Base-by-base conservation (phyloP, 2,797 vertebrate species). In the Vespertilio murinus region DNA sequence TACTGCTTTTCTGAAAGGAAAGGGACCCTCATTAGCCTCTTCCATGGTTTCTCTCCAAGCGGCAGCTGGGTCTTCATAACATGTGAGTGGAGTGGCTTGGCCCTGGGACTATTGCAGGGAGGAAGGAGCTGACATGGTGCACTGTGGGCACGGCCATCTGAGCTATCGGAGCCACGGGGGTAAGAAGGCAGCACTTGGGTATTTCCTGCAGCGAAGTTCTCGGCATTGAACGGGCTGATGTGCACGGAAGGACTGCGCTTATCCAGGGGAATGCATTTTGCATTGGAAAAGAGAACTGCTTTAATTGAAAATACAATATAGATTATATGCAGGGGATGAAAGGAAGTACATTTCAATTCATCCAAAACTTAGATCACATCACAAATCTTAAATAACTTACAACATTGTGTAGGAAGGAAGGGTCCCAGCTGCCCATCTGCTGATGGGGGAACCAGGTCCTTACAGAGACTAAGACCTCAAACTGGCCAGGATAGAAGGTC, bases 1-100 rank as follows among this genome's bases (percentile, higher is more conserved):
- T 20, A n/a, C 20, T 95, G 52, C 80, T 92, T 38, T 61, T 78
- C 85, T 90, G 13, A 71, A 75, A 75, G 67, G 69, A 40, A 87
- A 42, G 47, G 56, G 77, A 12, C 18, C 78, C 22, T 74, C 5
- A 18, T 45, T 45, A 45, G 33, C 28, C 20, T 59, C 13, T 75
- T 25, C 56, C 17, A 18, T 8, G 18, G 20, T 59, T 35, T 78
- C 81, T 65, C 38, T 74, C 52, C 49, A 67, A 33, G 54, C 33
- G n/a, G 42, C 22, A 84, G 79, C 12, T 4, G 11, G 33, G 17
- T 61, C 40, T 92, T 40, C 64, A 69, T 80, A 16, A 33, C 40
- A 35, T 40, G n/a, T 45, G 38, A 25, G 38, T 35, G 23, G 49
- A 70, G 38, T 6, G 3, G 22, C 25, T 16, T 89, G 75, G 59